Evolutionary conservation across 53 echinoderm and acorn worm species (phyloP).

Genomic region (Echinometra lucunter): DNA sequence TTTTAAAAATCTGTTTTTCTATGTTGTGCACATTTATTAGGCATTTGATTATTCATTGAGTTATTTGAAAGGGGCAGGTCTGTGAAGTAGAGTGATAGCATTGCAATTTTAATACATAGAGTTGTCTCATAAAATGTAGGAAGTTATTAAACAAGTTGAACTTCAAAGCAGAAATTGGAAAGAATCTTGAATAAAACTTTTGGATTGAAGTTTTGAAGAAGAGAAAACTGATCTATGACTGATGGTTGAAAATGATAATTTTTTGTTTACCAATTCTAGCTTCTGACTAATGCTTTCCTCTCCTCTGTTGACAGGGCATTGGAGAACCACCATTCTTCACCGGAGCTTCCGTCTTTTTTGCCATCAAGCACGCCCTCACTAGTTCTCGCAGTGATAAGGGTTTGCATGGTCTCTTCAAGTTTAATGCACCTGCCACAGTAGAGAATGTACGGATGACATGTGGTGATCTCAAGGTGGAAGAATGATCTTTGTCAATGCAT

Average conservation of each 20-base stretch:
- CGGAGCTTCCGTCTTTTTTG: conserved; percentile 58
- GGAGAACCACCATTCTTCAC: conserved; percentile 64
- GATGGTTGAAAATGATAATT: too few species aligned
- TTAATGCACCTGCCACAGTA: conserved; percentile 61
- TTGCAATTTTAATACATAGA: background rate
- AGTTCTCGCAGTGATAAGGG: conserved; percentile 56
- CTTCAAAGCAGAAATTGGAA: too few species aligned
- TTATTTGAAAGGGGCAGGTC: background rate
- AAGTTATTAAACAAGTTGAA: too few species aligned
- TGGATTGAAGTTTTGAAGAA: too few species aligned
- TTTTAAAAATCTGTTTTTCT: background rate
- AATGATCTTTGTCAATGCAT: background rate
- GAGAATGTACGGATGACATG: conserved; percentile 62
- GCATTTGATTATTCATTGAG: background rate
- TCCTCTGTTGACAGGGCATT: conserved; percentile 46
- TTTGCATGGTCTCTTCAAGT: conserved; percentile 35
- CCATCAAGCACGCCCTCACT: conserved; percentile 68
- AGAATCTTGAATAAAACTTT: too few species aligned
- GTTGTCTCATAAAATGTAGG: too few species aligned
- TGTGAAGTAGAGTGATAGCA: background rate
- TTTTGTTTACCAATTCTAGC: too few species aligned
- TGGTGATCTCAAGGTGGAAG: conserved; percentile 17
- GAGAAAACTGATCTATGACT: too few species aligned
- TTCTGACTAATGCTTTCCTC: background rate
- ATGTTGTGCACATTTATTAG: background rate